Conservation (phyloP, 2,113 vertebrate genomes). For the Hirundichthys speculiger region DNA sequence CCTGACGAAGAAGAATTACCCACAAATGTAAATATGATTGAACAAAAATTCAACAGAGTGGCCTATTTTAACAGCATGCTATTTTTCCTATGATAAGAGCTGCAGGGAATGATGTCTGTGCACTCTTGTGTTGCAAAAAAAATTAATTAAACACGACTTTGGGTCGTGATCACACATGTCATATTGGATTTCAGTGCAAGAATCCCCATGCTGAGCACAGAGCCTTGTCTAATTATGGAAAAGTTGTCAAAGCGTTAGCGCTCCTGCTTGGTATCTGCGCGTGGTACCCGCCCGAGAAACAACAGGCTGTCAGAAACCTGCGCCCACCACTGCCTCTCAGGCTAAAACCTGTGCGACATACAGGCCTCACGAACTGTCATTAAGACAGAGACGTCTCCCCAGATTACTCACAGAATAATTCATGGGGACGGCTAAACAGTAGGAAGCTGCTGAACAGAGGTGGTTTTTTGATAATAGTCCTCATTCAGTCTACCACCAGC, state of each 20-base stretch:
- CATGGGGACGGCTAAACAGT: slow-evolving; percentile 17
- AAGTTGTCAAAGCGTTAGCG: slow-evolving; percentile 70
- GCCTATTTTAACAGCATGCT: slow-evolving; percentile 33
- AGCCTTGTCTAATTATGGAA: slow-evolving; percentile 76
- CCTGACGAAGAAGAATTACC: background rate
- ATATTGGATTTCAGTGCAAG: slow-evolving; percentile 57
- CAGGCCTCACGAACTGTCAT: slow-evolving; percentile 49
- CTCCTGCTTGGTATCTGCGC: slow-evolving; percentile 66
- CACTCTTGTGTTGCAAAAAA: slow-evolving; percentile 28
- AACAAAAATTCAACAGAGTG: slow-evolving; percentile 25
- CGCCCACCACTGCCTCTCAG: slow-evolving; percentile 73
- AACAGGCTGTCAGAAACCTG: slow-evolving; percentile 82
- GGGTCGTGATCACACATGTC: slow-evolving; percentile 79
- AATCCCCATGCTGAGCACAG: slow-evolving; percentile 40
- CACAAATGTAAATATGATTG: background rate
- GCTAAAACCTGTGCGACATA: slow-evolving; percentile 74
- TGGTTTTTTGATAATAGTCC: slow-evolving; percentile 39
- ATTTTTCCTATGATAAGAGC: slow-evolving; percentile 32
- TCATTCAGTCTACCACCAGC: slow-evolving; percentile 50
- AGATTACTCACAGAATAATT: slow-evolving; percentile 59
- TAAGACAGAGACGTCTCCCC: slow-evolving; percentile 46
- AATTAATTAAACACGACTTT: slow-evolving; percentile 77
- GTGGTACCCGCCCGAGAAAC: slow-evolving; percentile 77
- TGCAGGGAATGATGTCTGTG: slow-evolving; percentile 59
- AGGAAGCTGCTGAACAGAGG: slow-evolving; percentile 39